Conservation (phyloP, 2,888 invertebrate species). For the Heliconius aoede region DNA sequence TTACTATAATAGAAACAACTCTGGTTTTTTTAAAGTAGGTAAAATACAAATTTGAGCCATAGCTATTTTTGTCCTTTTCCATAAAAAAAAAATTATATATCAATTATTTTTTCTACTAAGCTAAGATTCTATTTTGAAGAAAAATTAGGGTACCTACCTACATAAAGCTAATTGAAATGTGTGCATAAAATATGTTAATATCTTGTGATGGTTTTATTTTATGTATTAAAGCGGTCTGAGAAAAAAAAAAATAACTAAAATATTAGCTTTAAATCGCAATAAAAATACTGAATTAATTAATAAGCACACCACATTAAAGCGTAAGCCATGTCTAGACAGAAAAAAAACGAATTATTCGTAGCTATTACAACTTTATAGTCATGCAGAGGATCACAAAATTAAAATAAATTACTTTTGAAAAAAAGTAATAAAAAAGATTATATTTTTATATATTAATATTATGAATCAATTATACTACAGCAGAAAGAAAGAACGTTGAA, state of each 20-base stretch:
- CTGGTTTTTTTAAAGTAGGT: too few relatives aligned
- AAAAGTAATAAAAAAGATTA: not conserved
- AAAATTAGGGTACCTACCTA: not conserved
- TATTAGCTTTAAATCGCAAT: not conserved
- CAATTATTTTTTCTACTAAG: too few relatives aligned
- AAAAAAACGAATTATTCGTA: not conserved
- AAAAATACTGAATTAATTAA: not conserved
- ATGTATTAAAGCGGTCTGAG: not conserved
- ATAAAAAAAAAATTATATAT: too few relatives aligned
- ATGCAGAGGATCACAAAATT: not conserved
- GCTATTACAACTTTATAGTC: not conserved
- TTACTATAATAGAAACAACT: too few relatives aligned
- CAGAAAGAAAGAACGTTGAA: too few relatives aligned
- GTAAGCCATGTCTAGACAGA: not conserved
- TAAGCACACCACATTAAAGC: slow-evolving; percentile 7
- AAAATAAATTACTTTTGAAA: not conserved
- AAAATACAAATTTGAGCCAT: too few relatives aligned
- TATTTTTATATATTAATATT: too few relatives aligned
- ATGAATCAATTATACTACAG: not conserved
- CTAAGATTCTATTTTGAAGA: too few relatives aligned
- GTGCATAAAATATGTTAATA: not conserved
- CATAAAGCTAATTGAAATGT: not conserved
- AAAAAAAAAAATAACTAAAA: not conserved
- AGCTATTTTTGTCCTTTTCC: too few relatives aligned
- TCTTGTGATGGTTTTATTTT: not conserved